Evolutionary conservation across 2,113 vertebrate species (phyloP).

Genomic region (Elanus axillaris): DNA sequence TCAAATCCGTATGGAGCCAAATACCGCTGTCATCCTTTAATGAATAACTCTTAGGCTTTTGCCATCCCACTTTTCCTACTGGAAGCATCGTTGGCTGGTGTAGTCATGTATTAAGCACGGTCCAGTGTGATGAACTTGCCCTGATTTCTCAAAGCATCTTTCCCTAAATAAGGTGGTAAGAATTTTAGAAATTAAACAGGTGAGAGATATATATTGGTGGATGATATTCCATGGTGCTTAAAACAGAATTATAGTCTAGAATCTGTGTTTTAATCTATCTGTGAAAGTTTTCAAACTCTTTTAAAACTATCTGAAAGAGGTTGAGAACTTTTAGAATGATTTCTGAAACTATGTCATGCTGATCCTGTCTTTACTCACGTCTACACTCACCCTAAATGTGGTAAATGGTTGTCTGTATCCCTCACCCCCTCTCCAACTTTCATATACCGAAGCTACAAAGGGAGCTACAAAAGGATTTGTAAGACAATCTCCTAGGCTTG

Average conservation of each 20-base stretch:
- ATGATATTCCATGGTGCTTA: not conserved
- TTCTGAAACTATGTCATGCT: not conserved
- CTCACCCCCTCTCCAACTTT: not conserved
- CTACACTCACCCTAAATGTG: rapidly evolving
- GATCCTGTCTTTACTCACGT: not conserved
- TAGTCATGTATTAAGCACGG: not conserved
- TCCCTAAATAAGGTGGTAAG: not conserved
- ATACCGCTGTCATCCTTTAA: not conserved
- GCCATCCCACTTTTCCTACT: not conserved
- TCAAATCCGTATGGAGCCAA: not conserved
- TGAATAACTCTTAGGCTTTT: not conserved
- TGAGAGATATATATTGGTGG: not conserved
- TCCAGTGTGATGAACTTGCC: not conserved
- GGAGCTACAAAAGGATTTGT: not conserved
- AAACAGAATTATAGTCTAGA: not conserved
- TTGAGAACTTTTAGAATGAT: not conserved
- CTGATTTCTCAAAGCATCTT: not conserved
- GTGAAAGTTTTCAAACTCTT: not conserved
- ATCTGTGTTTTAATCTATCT: not conserved
- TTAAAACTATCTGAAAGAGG: not conserved
- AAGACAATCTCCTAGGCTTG: not conserved
- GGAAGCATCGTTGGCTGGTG: not conserved
- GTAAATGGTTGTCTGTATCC: not conserved
- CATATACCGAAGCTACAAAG: not conserved
- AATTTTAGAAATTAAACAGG: not conserved